Conservation (phyloP, 2,888 invertebrate genomes). For the Imbricaverruca yamaguchii region DNA sequence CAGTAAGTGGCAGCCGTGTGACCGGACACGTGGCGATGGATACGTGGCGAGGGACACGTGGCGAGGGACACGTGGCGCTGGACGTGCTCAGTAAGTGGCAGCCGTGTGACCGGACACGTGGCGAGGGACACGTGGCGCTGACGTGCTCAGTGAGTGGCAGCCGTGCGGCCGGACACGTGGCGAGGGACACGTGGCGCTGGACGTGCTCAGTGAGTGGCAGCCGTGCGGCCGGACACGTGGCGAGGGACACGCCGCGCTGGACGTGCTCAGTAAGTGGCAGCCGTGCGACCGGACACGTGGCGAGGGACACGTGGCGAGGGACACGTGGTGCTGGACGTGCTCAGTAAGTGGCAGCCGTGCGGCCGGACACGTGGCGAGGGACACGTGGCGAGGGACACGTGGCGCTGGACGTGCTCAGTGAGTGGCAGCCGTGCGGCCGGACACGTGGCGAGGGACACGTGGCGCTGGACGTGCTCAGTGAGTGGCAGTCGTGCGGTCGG, state of each 20-base stretch:
- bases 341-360: constrained; percentile 46
- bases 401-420: constrained; percentile 62
- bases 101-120: too few species aligned
- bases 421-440: constrained; percentile 34
- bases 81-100: constrained; percentile 56
- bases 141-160: constrained; percentile 55
- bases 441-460: constrained; percentile 51
- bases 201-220: constrained; percentile 55
- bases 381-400: constrained; percentile 57
- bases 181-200: constrained; percentile 57
- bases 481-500: constrained; percentile 35
- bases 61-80: constrained; percentile 56
- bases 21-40: not conserved
- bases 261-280: constrained; percentile 55
- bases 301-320: too few species aligned
- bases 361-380: too few species aligned
- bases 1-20: too few species aligned
- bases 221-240: too few species aligned
- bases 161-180: too few species aligned
- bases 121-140: constrained; percentile 57
- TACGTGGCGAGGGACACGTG: not conserved
- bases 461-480: constrained; percentile 62
- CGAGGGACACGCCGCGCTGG: constrained; percentile 57
- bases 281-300: too few species aligned
- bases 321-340: constrained; percentile 60